These are phyloP conservation scores for Allophyes oxyacanthae DNA, from an alignment of 2,888 invertebrate species.

Conservation along the genomic window DNA sequence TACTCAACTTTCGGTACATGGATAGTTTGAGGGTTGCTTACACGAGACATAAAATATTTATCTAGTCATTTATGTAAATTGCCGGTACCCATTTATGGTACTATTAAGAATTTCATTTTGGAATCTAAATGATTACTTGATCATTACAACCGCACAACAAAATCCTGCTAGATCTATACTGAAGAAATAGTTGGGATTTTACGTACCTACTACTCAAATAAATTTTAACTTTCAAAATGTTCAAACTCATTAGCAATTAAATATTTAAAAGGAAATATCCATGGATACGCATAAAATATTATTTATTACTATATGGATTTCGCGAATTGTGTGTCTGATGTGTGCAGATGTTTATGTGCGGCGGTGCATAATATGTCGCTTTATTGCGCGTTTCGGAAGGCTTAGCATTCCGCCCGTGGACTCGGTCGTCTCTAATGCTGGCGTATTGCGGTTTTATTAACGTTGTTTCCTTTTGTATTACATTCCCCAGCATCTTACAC, in stretches of 20 bases:
- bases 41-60: conserved; percentile 75
- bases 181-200: too few relatives aligned
- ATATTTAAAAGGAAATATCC: not conserved
- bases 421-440: conserved; percentile 72
- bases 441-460: conserved; percentile 81
- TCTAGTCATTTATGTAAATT: conserved; percentile 68
- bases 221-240: conserved; percentile 3
- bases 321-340: conserved; percentile 37
- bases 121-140: too few relatives aligned
- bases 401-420: conserved; percentile 75
- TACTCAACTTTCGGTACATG: conserved; percentile 83
- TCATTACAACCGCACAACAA: too few relatives aligned
- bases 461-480: conserved; percentile 77
- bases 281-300: too few relatives aligned
- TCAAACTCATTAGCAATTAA: not conserved
- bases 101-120: too few relatives aligned
- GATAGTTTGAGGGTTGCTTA: conserved; percentile 78
- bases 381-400: conserved; percentile 77
- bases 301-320: not conserved
- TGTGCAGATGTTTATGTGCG: conserved; percentile 61
- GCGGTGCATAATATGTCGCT: conserved; percentile 74
- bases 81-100: conserved; percentile 4
- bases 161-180: too few relatives aligned
- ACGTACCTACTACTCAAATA: too few relatives aligned
- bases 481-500: conserved; percentile 71